Conservation (phyloP, 1,140 invertebrate genomes). For the Sarcophaga bullata region DNA sequence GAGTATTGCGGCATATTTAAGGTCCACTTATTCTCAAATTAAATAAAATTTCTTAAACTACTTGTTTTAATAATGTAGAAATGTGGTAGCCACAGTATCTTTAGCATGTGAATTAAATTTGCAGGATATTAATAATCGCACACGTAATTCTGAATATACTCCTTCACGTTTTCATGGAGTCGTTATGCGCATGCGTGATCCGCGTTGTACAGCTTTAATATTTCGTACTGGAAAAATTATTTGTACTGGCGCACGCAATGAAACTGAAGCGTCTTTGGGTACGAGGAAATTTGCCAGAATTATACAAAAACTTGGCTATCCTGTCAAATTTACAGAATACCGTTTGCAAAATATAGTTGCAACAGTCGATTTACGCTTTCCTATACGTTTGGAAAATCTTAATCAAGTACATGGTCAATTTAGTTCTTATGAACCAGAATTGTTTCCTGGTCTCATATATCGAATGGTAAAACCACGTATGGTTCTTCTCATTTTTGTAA, state of each 20-base stretch:
- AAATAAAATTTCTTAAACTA: background rate
- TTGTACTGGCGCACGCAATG: conserved; percentile 97
- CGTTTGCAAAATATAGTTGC: conserved; percentile 99
- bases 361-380: conserved; percentile 97
- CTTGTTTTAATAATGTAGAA: conserved; percentile 69
- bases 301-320: conserved; percentile 96
- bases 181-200: conserved; percentile 97
- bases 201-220: conserved; percentile 95
- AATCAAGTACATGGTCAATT: conserved; percentile 96
- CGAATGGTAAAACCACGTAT: conserved; percentile 96
- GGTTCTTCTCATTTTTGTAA: conserved; percentile 96
- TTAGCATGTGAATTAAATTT: conserved; percentile 88
- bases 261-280: conserved; percentile 91
- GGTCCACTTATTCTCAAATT: conserved; percentile 69
- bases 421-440: conserved; percentile 88
- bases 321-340: conserved; percentile 95
- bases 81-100: conserved; percentile 96
- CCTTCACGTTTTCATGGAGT: conserved; percentile 97
- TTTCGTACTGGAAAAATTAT: conserved; percentile 99
- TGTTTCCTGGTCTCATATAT: conserved; percentile 98
- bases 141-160: conserved; percentile 99
- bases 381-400: conserved; percentile 94
- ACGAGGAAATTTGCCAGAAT: conserved; percentile 98
- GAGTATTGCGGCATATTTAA: conserved; percentile 65
- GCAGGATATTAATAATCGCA: conserved; percentile 92